Percentiles rank a stretch among this genome's conserved stretches.
phyloP scores from a whole-genome alignment of 2,113 vertebrate genomes.

The Dinomys branickii region DNA sequence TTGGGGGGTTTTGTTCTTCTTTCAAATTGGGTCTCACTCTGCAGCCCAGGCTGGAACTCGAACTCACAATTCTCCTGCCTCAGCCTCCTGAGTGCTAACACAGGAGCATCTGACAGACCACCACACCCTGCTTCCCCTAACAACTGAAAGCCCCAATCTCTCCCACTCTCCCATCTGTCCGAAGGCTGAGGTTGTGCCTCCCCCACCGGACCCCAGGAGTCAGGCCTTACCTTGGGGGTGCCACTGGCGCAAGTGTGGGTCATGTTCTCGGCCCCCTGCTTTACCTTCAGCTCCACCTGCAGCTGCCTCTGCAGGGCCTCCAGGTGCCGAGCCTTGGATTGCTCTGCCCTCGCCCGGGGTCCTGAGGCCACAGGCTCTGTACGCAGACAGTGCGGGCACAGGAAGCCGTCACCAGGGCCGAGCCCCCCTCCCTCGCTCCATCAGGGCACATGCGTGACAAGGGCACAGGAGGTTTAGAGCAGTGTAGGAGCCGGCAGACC shows the following conservation, averaged over 20 bases:
- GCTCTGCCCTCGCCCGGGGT: conserved; percentile 87
- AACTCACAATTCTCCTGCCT: background rate
- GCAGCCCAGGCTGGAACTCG: background rate
- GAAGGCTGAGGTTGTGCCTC: no score
- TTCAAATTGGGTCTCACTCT: background rate
- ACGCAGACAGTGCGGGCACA: rapidly evolving
- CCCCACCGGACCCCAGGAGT: background rate
- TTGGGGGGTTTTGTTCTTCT: background rate
- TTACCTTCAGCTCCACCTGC: conserved; percentile 96
- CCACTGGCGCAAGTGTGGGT: conserved; percentile 92
- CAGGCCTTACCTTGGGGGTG: conserved; percentile 90
- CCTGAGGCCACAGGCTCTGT: conserved; percentile 84
- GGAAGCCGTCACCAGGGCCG: background rate
- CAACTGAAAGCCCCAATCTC: background rate
- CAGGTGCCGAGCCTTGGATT: conserved; percentile 85
- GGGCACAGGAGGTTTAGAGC: background rate
- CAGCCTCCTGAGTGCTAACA: background rate
- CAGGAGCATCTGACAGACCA: background rate
- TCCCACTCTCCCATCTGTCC: background rate
- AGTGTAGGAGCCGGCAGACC: background rate
- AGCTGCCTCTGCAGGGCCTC: conserved; percentile 94
- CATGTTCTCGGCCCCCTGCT: conserved; percentile 97
- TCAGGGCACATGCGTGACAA: no score
- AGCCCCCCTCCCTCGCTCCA: background rate
- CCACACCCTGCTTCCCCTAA: background rate